Evolutionary conservation across 2,113 vertebrate species (phyloP), one percentile per base, ranked within the genome.

Genomic region (Calypte anna): DNA sequence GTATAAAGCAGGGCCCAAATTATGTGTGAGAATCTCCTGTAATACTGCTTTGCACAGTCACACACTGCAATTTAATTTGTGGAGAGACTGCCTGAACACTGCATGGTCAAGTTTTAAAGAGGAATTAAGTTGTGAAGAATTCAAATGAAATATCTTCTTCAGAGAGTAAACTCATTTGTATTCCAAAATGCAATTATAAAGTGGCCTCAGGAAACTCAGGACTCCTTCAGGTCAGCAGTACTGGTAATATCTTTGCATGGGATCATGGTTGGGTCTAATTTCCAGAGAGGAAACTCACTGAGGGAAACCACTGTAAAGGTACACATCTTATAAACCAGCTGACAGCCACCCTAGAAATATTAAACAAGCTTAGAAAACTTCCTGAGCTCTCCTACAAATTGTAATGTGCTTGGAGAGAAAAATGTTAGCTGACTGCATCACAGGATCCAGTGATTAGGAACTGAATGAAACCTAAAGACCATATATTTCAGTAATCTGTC

Each of bases 181-280:
- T 95, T 95, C 80, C 54, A 91, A 91, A 91, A 93, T 40, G n/a
- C 58, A 88, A 93, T 88, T 93, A 86, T 50, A 31, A 86, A 84
- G 13, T 69, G 83, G 82, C 91, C 85, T 88, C 22, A 5, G 85
- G 86, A 95, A 84, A 91, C 40, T 53, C 76, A 1, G 27, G 55
- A 28, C 79, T 93, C 69, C 24, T 88, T 46, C 36, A 94, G 79
- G 82, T 93, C 94, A 94, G 90, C 82, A 86, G 68, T 64, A 36
- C 28, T 66, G 22, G 69, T 70, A 79, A 53, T 54, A 68, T 84
- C 68, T 85, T 78, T 86, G 69, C 48, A 44, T 66, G 43, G 33
- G 67, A 74, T 83, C 88, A 66, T 16, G 80, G 57, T 50, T 58
- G 61, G 27, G 30, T 93, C 93, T 93, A 82, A 95, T 89, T 93